phyloP scores from a whole-genome alignment of 2,797 vertebrate species.

The Falco biarmicus region DNA sequence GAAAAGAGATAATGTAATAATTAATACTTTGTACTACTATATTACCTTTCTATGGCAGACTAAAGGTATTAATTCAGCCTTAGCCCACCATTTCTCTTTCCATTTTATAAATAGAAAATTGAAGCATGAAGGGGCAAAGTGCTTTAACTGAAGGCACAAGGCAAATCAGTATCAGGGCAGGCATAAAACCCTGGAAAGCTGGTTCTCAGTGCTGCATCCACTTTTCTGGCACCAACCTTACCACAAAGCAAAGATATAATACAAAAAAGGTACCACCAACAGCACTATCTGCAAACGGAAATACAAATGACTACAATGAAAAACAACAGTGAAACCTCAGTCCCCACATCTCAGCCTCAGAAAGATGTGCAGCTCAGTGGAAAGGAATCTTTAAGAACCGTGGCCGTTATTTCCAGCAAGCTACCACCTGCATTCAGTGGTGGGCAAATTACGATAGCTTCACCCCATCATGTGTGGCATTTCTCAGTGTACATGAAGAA shows the following conservation, averaged over 20 bases:
- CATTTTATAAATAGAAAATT: constrained; percentile 22
- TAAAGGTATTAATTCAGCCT: constrained; percentile 47
- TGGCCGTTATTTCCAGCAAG: background rate
- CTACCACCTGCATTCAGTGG: rapidly evolving
- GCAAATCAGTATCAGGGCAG: background rate
- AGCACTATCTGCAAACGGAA: background rate
- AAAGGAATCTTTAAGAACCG: background rate
- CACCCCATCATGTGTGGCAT: background rate
- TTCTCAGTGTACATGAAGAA: background rate
- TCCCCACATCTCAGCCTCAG: background rate
- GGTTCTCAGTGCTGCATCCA: background rate
- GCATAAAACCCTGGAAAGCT: background rate
- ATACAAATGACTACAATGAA: background rate
- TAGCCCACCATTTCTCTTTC: background rate
- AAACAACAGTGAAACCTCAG: background rate
- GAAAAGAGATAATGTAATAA: constrained; percentile 59
- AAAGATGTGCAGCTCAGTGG: background rate
- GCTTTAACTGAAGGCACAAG: background rate
- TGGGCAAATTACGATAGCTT: background rate
- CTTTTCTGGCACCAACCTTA: background rate
- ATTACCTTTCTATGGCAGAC: constrained; percentile 48
- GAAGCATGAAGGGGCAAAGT: background rate
- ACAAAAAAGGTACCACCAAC: background rate
- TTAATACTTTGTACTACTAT: constrained; percentile 51
- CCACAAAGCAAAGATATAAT: rapidly evolving